Percentiles rank a stretch among this genome's conserved stretches.
These are phyloP conservation scores for Lonchura striata DNA, from an alignment of 2,113 vertebrate genomes.

Conservation along the genomic window DNA sequence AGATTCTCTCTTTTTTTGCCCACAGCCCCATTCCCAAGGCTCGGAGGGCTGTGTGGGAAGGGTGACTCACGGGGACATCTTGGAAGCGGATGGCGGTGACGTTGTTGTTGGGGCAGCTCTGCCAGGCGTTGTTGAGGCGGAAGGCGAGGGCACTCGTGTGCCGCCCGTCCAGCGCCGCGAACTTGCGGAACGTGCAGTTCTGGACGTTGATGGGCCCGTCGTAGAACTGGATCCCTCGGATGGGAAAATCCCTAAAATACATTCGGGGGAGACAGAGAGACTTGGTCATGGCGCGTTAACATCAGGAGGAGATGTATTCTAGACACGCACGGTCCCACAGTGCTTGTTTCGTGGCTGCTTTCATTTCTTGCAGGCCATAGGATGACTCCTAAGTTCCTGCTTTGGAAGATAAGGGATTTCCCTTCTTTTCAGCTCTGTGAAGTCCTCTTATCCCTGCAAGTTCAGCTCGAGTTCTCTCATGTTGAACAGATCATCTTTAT, in stretches of 20 bases:
- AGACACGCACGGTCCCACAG: background rate
- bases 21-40: background rate
- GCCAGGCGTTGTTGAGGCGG: constrained; percentile 97
- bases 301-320: background rate
- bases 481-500: constrained; percentile 23
- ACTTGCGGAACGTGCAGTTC: constrained; percentile 96
- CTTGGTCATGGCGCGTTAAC: background rate
- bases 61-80: constrained; percentile 86
- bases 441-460: background rate
- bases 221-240: constrained; percentile 94
- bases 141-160: constrained; percentile 97
- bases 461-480: background rate
- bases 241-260: constrained; percentile 85
- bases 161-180: constrained; percentile 84
- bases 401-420: constrained; percentile 18
- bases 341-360: background rate
- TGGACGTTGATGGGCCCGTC: constrained; percentile 92
- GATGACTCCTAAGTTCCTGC: background rate
- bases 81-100: constrained; percentile 85
- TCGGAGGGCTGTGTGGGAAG: background rate
- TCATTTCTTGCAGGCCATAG: background rate
- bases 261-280: background rate
- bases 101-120: constrained; percentile 97
- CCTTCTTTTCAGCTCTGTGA: background rate
- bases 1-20: background rate